Conservation (phyloP, 2,888 invertebrate genomes). For the Phyllotreta cruciferae region DNA sequence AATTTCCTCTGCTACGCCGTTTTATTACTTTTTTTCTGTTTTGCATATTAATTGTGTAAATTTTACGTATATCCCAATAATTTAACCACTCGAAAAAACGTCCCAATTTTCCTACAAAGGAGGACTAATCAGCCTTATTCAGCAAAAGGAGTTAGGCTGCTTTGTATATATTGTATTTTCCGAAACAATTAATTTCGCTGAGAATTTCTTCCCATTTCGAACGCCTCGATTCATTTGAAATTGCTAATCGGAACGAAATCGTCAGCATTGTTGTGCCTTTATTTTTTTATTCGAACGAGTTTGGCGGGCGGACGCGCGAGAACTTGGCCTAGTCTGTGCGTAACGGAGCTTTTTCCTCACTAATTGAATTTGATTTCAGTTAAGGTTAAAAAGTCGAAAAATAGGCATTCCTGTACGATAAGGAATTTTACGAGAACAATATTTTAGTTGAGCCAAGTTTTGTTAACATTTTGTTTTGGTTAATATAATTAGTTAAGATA, state of each 20-base stretch:
- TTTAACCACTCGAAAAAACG: slow-evolving; percentile 8
- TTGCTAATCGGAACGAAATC: slow-evolving; percentile 41
- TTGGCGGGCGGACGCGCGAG: slow-evolving; percentile 37
- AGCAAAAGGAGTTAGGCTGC: slow-evolving; percentile 51
- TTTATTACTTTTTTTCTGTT: no score
- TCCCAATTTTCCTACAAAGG: slow-evolving; percentile 6
- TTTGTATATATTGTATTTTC: slow-evolving; percentile 39
- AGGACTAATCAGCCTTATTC: slow-evolving; percentile 29
- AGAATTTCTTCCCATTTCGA: slow-evolving; percentile 41
- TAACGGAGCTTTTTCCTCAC: slow-evolving; percentile 18
- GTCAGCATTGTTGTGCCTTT: slow-evolving; percentile 50
- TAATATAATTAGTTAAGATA: slow-evolving; percentile 45
- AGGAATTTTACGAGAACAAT: slow-evolving; percentile 26
- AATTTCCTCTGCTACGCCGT: no score
- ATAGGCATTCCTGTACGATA: slow-evolving; percentile 31
- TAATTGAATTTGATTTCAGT: slow-evolving; percentile 26
- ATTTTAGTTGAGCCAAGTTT: slow-evolving; percentile 44
- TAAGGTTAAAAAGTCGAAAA: slow-evolving; percentile 29
- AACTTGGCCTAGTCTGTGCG: slow-evolving; percentile 46
- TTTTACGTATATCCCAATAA: neutral
- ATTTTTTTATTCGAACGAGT: slow-evolving; percentile 47
- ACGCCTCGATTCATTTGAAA: slow-evolving; percentile 32
- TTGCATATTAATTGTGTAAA: no score
- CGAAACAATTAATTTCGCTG: slow-evolving; percentile 43
- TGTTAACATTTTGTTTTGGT: slow-evolving; percentile 47